Base-by-base conservation (phyloP, 92 coral and sea anemone species). In the Parazoanthus swiftii region DNA sequence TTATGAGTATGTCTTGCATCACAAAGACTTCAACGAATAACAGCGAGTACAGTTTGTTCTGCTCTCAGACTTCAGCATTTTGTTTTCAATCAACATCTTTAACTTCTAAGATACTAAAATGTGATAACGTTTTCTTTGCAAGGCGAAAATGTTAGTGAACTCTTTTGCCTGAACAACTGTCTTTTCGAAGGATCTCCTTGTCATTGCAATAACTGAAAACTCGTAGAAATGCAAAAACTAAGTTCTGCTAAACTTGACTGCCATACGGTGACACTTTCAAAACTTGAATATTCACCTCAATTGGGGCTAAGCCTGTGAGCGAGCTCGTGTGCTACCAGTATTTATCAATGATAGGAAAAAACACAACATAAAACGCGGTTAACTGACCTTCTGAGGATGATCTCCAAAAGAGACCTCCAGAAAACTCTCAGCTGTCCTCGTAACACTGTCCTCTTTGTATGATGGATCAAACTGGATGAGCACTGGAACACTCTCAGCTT, bases 401-500 rank as follows among this genome's bases (percentile, higher is more conserved):
- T 97, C 98, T 48, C 93, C 90, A 80, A 95, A 97, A 11, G 94
- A 77, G 11, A 97, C 95, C 63, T 93, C 95, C 26, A 97, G 92
- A 59, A 89, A 94, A 85, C 96, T 89, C 76, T 93, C 96, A 26
- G 98, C 95, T 1, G 96, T 92, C 85, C 99, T 93, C 13, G 95
- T 95, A 33, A 93, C 91, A 51, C 94, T 91, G 85, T 97, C 96
- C 18, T 94, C 94, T 86, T 95, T 96, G 90, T 95, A 97, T 2
- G 97, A 93, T 44, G 99, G 99, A 80, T 97, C 96, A 85, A 97
- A 97, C 90, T 97, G 98, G 73, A 97, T 94, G 54, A 95, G 88
- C 13, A 95, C 97, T 44, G 99, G 99, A 8, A 97, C 88, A 46
- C 93, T 92, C 82, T 95, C 95, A 8, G 92, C 94, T 54, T 94